These are phyloP conservation scores for silkworm (Bombyx mori) DNA, from an alignment of 1,140 invertebrate genomes.

Conservation along the genomic window DNA sequence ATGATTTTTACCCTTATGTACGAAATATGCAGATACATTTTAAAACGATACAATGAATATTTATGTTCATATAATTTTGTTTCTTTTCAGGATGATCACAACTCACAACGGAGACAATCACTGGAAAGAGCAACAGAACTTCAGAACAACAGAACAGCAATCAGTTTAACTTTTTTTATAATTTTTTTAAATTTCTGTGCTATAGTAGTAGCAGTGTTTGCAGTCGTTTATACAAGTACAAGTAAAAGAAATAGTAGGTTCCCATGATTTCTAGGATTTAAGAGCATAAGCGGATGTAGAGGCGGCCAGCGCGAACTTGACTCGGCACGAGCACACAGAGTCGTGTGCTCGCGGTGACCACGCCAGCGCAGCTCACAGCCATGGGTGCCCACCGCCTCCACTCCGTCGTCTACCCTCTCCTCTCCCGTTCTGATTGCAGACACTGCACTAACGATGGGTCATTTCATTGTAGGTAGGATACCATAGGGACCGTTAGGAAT, in stretches of 20 bases:
- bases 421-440: constrained; percentile 10
- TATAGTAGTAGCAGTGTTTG: too few relatives aligned
- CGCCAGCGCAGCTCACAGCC: constrained; percentile 51
- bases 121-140: too few relatives aligned
- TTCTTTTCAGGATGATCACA: too few relatives aligned
- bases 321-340: constrained; percentile 22
- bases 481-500: constrained; percentile 9
- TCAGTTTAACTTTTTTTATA: too few relatives aligned
- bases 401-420: constrained; percentile 18
- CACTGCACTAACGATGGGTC: constrained; percentile 31
- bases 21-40: too few relatives aligned
- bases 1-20: too few relatives aligned
- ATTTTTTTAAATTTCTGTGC: too few relatives aligned
- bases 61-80: too few relatives aligned
- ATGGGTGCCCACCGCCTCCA: constrained; percentile 47
- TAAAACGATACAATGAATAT: too few relatives aligned
- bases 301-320: constrained; percentile 37
- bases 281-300: constrained; percentile 25
- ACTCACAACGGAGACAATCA: too few relatives aligned
- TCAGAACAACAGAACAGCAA: too few relatives aligned
- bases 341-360: constrained; percentile 24
- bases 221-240: too few relatives aligned
- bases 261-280: background rate
- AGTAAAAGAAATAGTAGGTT: background rate
- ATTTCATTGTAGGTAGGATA: constrained; percentile 47